Base-by-base conservation (phyloP, 2,113 vertebrate genomes). In the Lepidothrix coronata region DNA sequence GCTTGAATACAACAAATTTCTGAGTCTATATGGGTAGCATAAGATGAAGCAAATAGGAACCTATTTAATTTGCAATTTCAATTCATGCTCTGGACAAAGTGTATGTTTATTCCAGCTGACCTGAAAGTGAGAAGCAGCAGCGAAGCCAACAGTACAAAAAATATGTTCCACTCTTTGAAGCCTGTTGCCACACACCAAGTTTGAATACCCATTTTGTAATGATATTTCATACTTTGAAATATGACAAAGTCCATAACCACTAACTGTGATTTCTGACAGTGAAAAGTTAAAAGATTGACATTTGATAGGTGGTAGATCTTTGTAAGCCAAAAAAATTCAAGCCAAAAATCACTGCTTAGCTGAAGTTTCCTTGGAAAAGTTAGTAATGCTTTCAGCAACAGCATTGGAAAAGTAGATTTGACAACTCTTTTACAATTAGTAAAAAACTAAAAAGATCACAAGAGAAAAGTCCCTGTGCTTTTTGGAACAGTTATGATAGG, bases 361-460 rank as follows among this genome's bases (percentile, higher is more conserved):
- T 95, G 90, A 89, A 88, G 57, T 13, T 68, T 63, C 73, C 62
- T 91, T 92, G 83, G 93, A 89, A 92, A 86, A 87, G 31, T n/a
- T 59, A 67, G 61, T 22, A 52, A 44, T 61, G 28, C 59, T 93
- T 91, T 71, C 79, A 92, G 39, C 61, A 84, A 33, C 39, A 71
- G 30, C 31, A 18, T 2, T n/a, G 54, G 23, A 48, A 79, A 93
- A 72, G 43, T 57, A 37, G 25, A n/a, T 89, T 84, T 94, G 80
- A 92, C 85, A 93, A 63, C 48, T 83, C 67, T 82, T 28, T 89
- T 67, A 74, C 55, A 73, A 79, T 80, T 85, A 49, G 61, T 41
- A 37, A 59, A 79, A 61, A 85, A 31, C 33, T 31, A 31, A 75
- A 86, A 78, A 51, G 41, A 94, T n/a, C 0, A 1, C 39, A 80